A percentile compares a stretch with the other conserved stretches of the same genome.
Evolutionary conservation across 1,140 invertebrate genomes (phyloP).

Genomic region (Subanguina moxae): DNA sequence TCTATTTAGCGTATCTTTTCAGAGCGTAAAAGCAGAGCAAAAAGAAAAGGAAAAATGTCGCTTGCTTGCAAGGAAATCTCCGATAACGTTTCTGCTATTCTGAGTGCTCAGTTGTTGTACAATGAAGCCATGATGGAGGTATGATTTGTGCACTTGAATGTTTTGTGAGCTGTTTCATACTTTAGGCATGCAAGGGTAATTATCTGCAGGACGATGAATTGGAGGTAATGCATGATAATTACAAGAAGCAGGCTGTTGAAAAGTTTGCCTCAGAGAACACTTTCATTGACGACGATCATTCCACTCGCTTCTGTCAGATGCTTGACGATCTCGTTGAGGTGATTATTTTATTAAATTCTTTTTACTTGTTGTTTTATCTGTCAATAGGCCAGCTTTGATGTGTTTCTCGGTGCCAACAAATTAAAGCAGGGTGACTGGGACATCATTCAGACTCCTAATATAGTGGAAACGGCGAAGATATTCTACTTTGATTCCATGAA

Average conservation of each 20-base stretch:
- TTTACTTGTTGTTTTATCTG: neutral
- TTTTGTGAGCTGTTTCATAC: neutral
- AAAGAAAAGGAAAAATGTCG: too few species aligned
- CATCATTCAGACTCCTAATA: too few species aligned
- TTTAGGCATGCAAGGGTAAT: neutral
- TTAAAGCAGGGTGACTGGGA: too few species aligned
- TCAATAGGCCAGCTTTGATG: too few species aligned
- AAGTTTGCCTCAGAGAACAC: neutral
- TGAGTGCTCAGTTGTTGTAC: too few species aligned
- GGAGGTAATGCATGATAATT: neutral
- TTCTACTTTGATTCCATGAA: too few species aligned
- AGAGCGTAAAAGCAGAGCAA: too few species aligned
- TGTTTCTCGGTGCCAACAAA: too few species aligned
- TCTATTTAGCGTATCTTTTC: too few species aligned
- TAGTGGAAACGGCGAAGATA: too few species aligned
- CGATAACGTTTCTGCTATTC: too few species aligned
- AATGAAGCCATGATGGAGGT: too few species aligned
- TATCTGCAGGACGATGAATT: neutral
- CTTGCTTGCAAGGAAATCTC: neutral
- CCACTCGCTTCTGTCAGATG: neutral
- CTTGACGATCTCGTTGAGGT: neutral
- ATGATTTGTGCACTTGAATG: neutral
- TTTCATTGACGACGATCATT: neutral
- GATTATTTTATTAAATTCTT: neutral
- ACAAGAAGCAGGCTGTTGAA: conserved; percentile 1